Conservation (phyloP, 2,113 vertebrate genomes). For the Epinephelus fuscoguttatus region DNA sequence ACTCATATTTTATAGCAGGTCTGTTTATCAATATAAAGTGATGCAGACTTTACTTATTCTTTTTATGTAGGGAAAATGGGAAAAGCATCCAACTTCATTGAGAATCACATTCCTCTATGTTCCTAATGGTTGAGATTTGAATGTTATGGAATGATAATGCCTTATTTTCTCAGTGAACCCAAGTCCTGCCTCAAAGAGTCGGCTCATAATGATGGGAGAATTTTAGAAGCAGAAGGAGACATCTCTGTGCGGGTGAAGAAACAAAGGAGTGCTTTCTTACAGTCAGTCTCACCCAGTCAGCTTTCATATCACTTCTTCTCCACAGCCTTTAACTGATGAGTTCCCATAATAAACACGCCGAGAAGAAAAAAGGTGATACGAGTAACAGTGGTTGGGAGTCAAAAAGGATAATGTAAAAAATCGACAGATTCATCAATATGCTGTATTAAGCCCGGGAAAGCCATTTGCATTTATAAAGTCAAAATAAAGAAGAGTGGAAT, state of each 20-base stretch:
- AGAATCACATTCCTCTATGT: background rate
- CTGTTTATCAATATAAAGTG: background rate
- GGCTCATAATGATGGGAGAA: slow-evolving; percentile 36
- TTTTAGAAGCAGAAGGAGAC: slow-evolving; percentile 8
- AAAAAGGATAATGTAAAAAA: slow-evolving; percentile 30
- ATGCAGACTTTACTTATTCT: background rate
- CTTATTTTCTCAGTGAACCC: slow-evolving; percentile 19
- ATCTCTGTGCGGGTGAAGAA: slow-evolving; percentile 4
- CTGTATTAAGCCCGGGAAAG: slow-evolving; percentile 18
- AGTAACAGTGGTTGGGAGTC: slow-evolving; percentile 7
- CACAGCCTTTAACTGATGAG: slow-evolving; percentile 9
- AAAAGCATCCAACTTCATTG: background rate
- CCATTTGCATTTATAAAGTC: slow-evolving; percentile 37
- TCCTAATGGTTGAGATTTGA: slow-evolving; percentile 5
- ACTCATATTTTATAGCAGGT: background rate
- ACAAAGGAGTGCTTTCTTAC: slow-evolving; percentile 38
- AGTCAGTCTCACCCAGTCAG: slow-evolving; percentile 35
- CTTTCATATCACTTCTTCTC: slow-evolving; percentile 27
- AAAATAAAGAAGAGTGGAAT: slow-evolving; percentile 44
- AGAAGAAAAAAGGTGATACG: slow-evolving; percentile 19
- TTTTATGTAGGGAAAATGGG: background rate
- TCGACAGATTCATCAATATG: slow-evolving; percentile 25
- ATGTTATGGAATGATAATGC: slow-evolving; percentile 8
- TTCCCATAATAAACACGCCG: slow-evolving; percentile 17
- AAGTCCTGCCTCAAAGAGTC: slow-evolving; percentile 23